phyloP scores from a whole-genome alignment of 2,888 invertebrate genomes.

The Plagodis pulveraria region DNA sequence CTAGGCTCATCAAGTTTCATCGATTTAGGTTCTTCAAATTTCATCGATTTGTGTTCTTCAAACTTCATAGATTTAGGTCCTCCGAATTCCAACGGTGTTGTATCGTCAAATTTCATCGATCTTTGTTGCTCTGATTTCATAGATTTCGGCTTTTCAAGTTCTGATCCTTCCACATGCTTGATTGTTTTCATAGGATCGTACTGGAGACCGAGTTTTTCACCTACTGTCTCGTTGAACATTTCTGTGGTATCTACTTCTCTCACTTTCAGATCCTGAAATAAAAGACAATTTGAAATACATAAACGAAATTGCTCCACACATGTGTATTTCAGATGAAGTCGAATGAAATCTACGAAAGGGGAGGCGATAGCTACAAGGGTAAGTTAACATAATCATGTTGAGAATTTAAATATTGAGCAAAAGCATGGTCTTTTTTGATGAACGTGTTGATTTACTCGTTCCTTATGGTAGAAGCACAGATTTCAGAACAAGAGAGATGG shows the following conservation, averaged over 20 bases:
- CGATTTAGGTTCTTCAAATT: not conserved
- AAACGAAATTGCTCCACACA: no score
- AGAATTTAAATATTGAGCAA: no score
- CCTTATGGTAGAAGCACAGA: no score
- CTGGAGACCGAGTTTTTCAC: constrained; percentile 49
- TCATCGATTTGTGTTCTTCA: not conserved
- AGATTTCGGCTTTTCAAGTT: not conserved
- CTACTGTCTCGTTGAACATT: constrained; percentile 55
- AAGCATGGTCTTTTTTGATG: no score
- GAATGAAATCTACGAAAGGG: no score
- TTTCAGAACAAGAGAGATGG: no score
- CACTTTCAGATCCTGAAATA: constrained; percentile 57
- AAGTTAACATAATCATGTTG: no score
- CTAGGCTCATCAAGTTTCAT: not conserved
- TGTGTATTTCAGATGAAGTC: no score
- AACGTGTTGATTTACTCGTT: no score
- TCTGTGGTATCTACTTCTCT: constrained; percentile 55
- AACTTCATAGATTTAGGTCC: not conserved
- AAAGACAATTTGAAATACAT: no score
- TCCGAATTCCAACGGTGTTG: no score
- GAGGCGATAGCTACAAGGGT: no score
- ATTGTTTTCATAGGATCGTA: constrained; percentile 64
- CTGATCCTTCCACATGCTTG: constrained; percentile 48
- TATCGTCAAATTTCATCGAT: not conserved
- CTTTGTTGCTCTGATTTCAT: not conserved